Conservation (phyloP, 2,113 vertebrate species). For the Tychaedon coryphoeus region DNA sequence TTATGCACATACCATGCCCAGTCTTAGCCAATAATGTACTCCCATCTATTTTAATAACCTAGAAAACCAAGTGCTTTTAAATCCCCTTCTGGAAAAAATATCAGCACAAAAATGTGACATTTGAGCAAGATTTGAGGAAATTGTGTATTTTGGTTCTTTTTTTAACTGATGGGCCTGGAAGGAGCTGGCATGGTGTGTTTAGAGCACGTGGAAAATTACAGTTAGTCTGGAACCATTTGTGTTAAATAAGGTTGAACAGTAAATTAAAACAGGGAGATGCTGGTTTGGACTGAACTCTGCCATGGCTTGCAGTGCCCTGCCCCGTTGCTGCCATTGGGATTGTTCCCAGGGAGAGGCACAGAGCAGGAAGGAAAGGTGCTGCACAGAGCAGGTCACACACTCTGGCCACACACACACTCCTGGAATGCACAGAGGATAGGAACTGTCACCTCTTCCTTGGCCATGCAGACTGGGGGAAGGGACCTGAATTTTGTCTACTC, state of each 20-base stretch:
- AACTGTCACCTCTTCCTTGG: neutral
- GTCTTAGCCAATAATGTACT: neutral
- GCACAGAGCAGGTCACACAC: neutral
- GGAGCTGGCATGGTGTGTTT: neutral
- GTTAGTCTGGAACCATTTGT: neutral
- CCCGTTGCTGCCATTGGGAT: neutral
- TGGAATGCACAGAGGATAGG: neutral
- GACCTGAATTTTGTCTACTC: neutral
- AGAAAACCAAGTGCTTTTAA: conserved; percentile 25
- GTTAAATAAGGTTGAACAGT: neutral
- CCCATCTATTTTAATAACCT: neutral
- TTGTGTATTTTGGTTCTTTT: conserved; percentile 7
- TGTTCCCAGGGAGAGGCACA: neutral
- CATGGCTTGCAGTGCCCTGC: neutral
- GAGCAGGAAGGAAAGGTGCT: neutral
- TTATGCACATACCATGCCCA: neutral
- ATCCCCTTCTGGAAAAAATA: conserved; percentile 2
- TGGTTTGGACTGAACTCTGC: neutral
- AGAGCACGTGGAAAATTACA: neutral
- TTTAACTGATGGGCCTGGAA: neutral
- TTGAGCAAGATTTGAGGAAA: neutral
- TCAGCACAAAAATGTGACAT: neutral
- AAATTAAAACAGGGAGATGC: neutral
- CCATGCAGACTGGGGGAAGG: neutral
- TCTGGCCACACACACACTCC: fast-evolving